phyloP scores from a whole-genome alignment of 2,888 invertebrate genomes.

The Agonopterix heracliana region DNA sequence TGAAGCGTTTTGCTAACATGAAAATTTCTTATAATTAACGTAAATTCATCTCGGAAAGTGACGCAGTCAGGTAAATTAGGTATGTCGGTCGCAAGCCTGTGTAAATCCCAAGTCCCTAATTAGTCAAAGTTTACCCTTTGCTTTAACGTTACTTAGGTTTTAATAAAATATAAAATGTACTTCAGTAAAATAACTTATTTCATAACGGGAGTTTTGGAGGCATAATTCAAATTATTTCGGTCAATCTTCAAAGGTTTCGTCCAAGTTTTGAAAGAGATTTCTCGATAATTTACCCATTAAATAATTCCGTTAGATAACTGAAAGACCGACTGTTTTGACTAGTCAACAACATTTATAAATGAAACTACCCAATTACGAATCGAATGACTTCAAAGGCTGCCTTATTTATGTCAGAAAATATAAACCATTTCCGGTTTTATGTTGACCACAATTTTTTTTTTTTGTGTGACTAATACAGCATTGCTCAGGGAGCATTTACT shows the following conservation, averaged over 20 bases:
- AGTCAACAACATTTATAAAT: too few relatives aligned
- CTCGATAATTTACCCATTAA: conserved; percentile 30
- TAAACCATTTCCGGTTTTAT: too few relatives aligned
- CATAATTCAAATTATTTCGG: background rate
- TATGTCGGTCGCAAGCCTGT: conserved; percentile 4
- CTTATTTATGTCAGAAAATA: too few relatives aligned
- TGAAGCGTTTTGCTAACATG: too few relatives aligned
- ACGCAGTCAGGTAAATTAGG: conserved; percentile 4
- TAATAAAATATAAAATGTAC: too few relatives aligned
- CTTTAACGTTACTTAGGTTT: background rate
- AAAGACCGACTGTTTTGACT: background rate
- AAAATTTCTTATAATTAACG: too few relatives aligned
- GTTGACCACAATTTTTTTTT: too few relatives aligned
- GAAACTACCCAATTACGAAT: too few relatives aligned
- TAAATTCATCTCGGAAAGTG: conserved; percentile 1
- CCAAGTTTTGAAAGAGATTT: conserved; percentile 35
- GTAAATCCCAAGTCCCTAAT: background rate
- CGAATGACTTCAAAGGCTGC: too few relatives aligned
- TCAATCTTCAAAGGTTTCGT: conserved; percentile 8
- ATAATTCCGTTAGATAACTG: conserved; percentile 25
- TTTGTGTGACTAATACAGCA: too few relatives aligned
- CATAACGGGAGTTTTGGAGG: background rate
- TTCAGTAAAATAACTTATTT: background rate
- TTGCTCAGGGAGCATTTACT: too few relatives aligned
- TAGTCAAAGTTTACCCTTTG: background rate